Evolutionary conservation across 2,113 vertebrate genomes (phyloP), one percentile per base, ranked within the genome.

Genomic region (Silurus glanis): DNA sequence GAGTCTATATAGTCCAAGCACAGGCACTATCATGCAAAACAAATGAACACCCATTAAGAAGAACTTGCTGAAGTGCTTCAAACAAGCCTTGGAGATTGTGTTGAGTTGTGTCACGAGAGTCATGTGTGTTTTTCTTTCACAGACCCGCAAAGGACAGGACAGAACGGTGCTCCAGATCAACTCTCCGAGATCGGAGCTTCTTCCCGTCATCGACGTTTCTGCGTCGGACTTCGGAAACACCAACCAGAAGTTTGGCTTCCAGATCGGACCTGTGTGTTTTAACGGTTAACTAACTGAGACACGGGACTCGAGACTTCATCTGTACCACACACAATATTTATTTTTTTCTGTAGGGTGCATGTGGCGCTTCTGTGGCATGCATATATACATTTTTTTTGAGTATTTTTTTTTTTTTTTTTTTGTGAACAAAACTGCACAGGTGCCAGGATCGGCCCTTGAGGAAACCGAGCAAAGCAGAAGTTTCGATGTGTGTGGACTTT

Each of bases 201-300:
- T 99, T 53, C 97, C 97, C 8, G 86, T 99, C 88, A 86, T 90
- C 23, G 97, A 99, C 0, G 92, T 98, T 71, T 95, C 96, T 0
- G 90, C 96, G 0, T 19, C 80, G 4, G 97, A 98, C 92, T 97
- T 98, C 16, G 97, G 97, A 58, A 94, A 91, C 64, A 89, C 85
- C 88, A 96, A 94, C 91, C 97, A 99, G 90, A 99, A 99, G 91
- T 99, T 98, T 59, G 97, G 97, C 80, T 99, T 99, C 90, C 93
- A 98, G 90, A 93, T 98, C 37, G 97, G 97, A 59, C 95, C 93
- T 0, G 96, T 99, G 10, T 99, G 97, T 92, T 99, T 98, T 89
- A 93, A 89, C 59, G 95, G 97, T 89, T 99, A 96, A 96, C 75
- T 97, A 96, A 95, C 58, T 79, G 66, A 6, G 4, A 62, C 28